These are phyloP conservation scores for Coenonympha glycerion DNA, from an alignment of 2,888 invertebrate genomes.

Conservation along the genomic window DNA sequence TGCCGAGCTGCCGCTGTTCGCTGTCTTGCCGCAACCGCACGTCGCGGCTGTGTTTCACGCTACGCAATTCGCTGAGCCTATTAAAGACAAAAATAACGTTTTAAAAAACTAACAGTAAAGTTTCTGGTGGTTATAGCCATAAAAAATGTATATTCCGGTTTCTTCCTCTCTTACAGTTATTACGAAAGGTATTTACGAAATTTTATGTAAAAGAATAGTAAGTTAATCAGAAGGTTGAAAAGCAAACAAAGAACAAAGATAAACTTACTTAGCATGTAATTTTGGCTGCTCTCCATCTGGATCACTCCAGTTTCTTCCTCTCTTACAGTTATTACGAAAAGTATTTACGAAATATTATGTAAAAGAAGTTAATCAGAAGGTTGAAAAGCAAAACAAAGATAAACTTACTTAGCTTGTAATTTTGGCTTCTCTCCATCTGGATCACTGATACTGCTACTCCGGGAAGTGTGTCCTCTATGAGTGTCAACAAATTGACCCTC, in stretches of 20 bases:
- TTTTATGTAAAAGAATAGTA: too few relatives aligned
- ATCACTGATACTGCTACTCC: constrained; percentile 64
- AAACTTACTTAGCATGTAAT: constrained; percentile 66
- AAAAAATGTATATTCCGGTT: too few relatives aligned
- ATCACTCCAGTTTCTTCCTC: too few relatives aligned
- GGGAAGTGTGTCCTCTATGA: constrained; percentile 55
- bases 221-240: too few relatives aligned
- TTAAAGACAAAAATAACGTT: not conserved
- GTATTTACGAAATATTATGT: too few relatives aligned
- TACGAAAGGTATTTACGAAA: too few relatives aligned
- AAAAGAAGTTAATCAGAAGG: too few relatives aligned
- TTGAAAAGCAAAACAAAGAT: not conserved
- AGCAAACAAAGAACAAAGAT: not conserved
- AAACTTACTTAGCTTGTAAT: constrained; percentile 66
- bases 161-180: too few relatives aligned
- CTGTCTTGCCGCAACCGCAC: constrained; percentile 85
- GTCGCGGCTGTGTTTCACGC: constrained; percentile 84
- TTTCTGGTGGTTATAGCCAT: too few relatives aligned
- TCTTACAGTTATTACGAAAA: too few relatives aligned
- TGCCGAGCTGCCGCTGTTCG: constrained; percentile 83
- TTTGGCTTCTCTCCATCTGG: constrained; percentile 61
- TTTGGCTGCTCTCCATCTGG: constrained; percentile 61
- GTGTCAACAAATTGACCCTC: constrained; percentile 54
- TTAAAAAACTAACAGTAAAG: too few relatives aligned
- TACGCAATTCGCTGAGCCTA: constrained; percentile 84